Conservation (phyloP, 2,797 vertebrate species). For the Leptoclinus maculatus region DNA sequence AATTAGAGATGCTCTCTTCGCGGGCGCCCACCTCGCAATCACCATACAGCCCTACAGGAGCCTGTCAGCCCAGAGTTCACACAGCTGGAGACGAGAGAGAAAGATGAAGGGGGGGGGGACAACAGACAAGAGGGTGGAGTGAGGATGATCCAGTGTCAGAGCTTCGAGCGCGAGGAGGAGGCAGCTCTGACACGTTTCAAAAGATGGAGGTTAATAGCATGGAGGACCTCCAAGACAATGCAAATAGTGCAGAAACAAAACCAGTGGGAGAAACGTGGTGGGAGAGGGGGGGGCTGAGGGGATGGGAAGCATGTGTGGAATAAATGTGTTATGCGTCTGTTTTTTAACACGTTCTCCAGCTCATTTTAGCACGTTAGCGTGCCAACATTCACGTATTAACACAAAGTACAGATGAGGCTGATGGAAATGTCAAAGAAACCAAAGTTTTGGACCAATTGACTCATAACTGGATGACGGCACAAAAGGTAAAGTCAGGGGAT, state of each 20-base stretch:
- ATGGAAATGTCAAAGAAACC: no score
- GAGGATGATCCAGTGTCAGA: slow-evolving; percentile 56
- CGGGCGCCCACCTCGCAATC: slow-evolving; percentile 53
- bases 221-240: slow-evolving; percentile 63
- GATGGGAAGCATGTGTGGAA: background rate
- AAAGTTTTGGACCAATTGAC: no score
- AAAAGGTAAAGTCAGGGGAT: no score
- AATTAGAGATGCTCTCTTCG: slow-evolving; percentile 68
- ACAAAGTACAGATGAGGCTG: no score
- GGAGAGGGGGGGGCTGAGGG: background rate
- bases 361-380: background rate
- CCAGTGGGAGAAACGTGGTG: background rate
- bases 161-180: slow-evolving; percentile 48
- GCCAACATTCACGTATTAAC: no score
- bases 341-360: background rate
- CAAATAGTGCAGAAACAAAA: slow-evolving; percentile 47
- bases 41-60: slow-evolving; percentile 62
- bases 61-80: slow-evolving; percentile 69
- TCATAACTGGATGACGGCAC: no score
- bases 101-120: slow-evolving; percentile 54
- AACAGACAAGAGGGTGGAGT: slow-evolving; percentile 51
- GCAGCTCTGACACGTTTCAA: slow-evolving; percentile 60
- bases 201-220: slow-evolving; percentile 71
- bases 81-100: slow-evolving; percentile 53
- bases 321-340: background rate